Evolutionary conservation across 2,888 invertebrate species (phyloP).

Genomic region (Drosophila borealis): DNA sequence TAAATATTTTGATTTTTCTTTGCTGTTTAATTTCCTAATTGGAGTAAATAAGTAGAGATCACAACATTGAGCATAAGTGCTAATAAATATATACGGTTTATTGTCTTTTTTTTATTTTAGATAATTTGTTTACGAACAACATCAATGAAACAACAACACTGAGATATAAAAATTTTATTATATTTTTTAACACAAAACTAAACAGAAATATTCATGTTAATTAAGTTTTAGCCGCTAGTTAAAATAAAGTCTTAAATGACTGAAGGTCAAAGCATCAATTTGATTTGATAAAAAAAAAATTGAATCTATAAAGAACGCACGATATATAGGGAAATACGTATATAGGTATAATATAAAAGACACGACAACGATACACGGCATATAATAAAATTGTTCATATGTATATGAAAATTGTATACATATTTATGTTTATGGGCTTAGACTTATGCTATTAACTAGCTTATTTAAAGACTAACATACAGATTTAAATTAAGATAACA

Average conservation of each 20-base stretch:
- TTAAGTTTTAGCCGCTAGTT: slow-evolving; percentile 25
- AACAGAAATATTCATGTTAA: slow-evolving; percentile 39
- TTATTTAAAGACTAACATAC: slow-evolving; percentile 10
- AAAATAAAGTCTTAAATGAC: slow-evolving; percentile 9
- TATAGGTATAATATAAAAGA: slow-evolving; percentile 8
- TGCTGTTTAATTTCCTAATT: slow-evolving; percentile 28
- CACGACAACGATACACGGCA: slow-evolving; percentile 52
- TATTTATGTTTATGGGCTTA: slow-evolving; percentile 4
- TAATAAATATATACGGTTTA: slow-evolving; percentile 31
- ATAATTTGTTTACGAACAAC: slow-evolving; percentile 73
- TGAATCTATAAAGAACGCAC: slow-evolving; percentile 22
- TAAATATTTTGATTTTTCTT: slow-evolving; percentile 20
- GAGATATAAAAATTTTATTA: slow-evolving; percentile 71
- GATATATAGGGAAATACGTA: slow-evolving; percentile 37
- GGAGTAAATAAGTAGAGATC: slow-evolving; percentile 40
- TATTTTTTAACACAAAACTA: slow-evolving; percentile 31
- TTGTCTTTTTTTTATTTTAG: slow-evolving; percentile 22
- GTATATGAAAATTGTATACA: background rate
- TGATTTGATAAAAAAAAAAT: background rate
- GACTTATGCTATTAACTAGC: slow-evolving; percentile 10
- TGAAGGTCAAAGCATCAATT: slow-evolving; percentile 50
- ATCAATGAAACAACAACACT: slow-evolving; percentile 82
- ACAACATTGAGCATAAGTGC: slow-evolving; percentile 61
- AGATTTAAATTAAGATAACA: background rate
- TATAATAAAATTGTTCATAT: slow-evolving; percentile 20